Base-by-base conservation (phyloP, 2,113 vertebrate species). In the Alligator sinensis region DNA sequence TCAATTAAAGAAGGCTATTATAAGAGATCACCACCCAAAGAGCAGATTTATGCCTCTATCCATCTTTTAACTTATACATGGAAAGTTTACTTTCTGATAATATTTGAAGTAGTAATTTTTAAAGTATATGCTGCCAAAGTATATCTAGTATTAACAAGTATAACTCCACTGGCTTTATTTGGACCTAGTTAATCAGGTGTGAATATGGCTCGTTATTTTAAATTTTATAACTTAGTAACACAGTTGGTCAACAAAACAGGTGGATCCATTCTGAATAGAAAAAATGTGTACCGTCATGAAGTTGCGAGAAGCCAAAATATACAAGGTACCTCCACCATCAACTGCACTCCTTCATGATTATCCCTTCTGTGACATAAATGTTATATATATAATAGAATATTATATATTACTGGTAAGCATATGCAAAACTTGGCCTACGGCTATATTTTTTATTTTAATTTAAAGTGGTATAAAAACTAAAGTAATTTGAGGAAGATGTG, bases 81-180 rank as follows among this genome's bases (percentile, higher is more conserved):
- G 93, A 93, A 95, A 76, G 11, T 6, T 14, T 60, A 84, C 86
- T 94, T 88, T 93, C 47, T 62, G 86, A 84, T 86, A 97, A 94
- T 92, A 96, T 97, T 93, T 95, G 63, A 82, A 89, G 25, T 79
- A 87, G 91, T 72, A 38, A 38, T 38, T 38, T 38, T 38, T 38
- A 5, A 38, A 5, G 38, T 92, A 60, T 8, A 70, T 4, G 77
- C 76, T 83, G 72, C 16, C 70, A 91, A 5, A 86, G 34, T 88
- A 89, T 76, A 91, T 80, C 15, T 93, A 62, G 27, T 59, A 60
- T 34, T 82, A 93, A 70, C 90, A 97, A 72, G 66, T 95, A 88
- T 80, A 47, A 2, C 85, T 96, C 66, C 34, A 79, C 22, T 86
- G 21, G 62, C 4, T 90, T 83, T 14, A 60, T 55, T 89, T 61